Base-by-base conservation (phyloP, 2,113 vertebrate species). In the Passer montanus region DNA sequence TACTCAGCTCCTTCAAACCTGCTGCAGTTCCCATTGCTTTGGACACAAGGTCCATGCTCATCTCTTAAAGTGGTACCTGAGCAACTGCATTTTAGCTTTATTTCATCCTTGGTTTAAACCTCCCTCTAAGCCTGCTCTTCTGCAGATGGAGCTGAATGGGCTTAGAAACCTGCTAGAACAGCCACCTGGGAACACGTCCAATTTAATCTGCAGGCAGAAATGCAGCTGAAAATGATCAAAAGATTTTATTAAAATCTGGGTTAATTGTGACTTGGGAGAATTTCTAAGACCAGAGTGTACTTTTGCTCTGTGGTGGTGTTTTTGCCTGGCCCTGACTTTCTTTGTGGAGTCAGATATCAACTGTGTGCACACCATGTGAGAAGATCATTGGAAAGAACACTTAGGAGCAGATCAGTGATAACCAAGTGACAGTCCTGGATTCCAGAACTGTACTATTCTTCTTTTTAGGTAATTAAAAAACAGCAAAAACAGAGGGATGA, bases 261-360 rank as follows among this genome's bases (percentile, higher is more conserved):
- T 87, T 92, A 96, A 89, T 84, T 87, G 81, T 79, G 81, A 70
- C 88, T 95, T 96, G 90, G 87, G 91, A 95, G 73, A 59, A 89
- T 87, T 95, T 91, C 47, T 84, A 90, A 93, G 72, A 73, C 41
- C 47, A 24, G n/a, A 6, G 5, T 62, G 22, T 39, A 18, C 49
- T 18, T 60, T 63, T 67, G 46, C 26, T n/a, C 44, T 83, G 2
- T 67, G 59, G 43, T 58, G 27, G 56, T 21, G 9, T 47, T 85
- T 87, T 63, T 89, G 26, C 47, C 35, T 35, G n/a, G 27, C 9
- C 17, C 59, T 83, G 53, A 13, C 33, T 87, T 85, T 70, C 58
- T 30, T 35, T 76, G 27, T 50, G 70, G 66, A n/a, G 46, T 28
- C 35, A 69, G 53, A 23, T 56, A n/a, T 20, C 46, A 44, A 13